phyloP scores from a whole-genome alignment of 2,113 vertebrate species.

The Gambusia affinis region DNA sequence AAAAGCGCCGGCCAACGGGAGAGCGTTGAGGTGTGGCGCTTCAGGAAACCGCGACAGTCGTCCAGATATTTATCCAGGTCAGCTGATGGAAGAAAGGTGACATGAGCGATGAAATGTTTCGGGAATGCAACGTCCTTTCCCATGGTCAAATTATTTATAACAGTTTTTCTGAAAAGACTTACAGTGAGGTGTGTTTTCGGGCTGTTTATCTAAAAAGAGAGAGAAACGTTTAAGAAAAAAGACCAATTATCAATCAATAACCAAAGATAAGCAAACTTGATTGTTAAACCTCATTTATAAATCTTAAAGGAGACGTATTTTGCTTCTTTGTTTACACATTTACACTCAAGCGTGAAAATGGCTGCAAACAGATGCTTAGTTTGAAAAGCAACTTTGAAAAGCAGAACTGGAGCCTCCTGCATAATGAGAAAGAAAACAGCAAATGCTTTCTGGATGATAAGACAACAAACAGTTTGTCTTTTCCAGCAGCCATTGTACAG shows the following conservation, averaged over 20 bases:
- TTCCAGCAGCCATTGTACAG: no score
- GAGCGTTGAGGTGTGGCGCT: constrained; percentile 74
- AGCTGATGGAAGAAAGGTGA: constrained; percentile 17
- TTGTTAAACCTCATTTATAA: no score
- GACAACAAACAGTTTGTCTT: no score
- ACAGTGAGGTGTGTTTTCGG: not conserved
- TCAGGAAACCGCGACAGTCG: constrained; percentile 79
- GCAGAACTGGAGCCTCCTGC: no score
- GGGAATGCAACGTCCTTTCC: not conserved
- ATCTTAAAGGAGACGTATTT: not conserved
- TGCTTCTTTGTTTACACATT: no score
- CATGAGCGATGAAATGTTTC: not conserved
- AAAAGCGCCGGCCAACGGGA: constrained; percentile 82
- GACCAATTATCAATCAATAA: not conserved
- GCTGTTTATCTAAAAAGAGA: constrained; percentile 33
- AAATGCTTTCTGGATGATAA: no score
- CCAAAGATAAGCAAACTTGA: not conserved
- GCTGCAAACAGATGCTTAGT: no score
- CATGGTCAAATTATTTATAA: not conserved
- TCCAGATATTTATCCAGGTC: constrained; percentile 11
- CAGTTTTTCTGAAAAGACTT: constrained; percentile 16
- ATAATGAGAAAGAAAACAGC: no score
- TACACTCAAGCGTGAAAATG: no score
- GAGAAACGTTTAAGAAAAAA: not conserved
- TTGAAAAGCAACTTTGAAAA: no score